Evolutionary conservation across 1,140 invertebrate species (phyloP), one percentile per base, ranked within the genome.

Genomic region (Meloidogyne exigua): DNA sequence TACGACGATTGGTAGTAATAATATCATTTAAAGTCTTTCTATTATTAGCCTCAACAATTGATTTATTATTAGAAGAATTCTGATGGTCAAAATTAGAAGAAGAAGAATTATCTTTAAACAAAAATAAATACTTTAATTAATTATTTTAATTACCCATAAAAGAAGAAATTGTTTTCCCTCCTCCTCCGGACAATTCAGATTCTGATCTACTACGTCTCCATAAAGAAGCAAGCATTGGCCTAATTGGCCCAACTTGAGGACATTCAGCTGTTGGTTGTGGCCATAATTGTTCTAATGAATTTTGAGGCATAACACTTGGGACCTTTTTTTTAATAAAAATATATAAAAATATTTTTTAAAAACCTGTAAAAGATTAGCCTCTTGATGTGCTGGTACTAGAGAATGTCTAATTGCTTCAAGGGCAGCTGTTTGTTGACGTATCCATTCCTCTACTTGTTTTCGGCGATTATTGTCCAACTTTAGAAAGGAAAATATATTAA

Each of bases 291-390:
- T 68, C 74, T 18, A 75, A 64, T 23, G 74, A 75, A 64, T 73
- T 73, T 21, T 73, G 72, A 21, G 72, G 72, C 15, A 73, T 39
- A 57, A 73, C 12, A 23, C 18, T 66, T 15, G 72, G 72, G 15
- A 73, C 75, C 66, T 73, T 25, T 63, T 39, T 15, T 49, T 13
- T 13, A 18, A n/a, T 75, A 62, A 25, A 11, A 9, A 11, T 0
- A 26, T 23, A 18, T 2, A 32, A 39, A 67, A 21, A 21, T 36
- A 4, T 15, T 44, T 18, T 28, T 25, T 9, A 70, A 23, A 44
- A 82, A 82, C 81, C 49, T 84, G 81, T 23, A 82, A 63, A 32
- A 82, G 65, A 68, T 84, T 82, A n/a, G 81, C 42, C 39, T 82
- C 81, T 74, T 83, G 82, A 5, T 84, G 80, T 4, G 66, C 15